phyloP scores from a whole-genome alignment of 2,797 vertebrate genomes.

The Microtus californicus region DNA sequence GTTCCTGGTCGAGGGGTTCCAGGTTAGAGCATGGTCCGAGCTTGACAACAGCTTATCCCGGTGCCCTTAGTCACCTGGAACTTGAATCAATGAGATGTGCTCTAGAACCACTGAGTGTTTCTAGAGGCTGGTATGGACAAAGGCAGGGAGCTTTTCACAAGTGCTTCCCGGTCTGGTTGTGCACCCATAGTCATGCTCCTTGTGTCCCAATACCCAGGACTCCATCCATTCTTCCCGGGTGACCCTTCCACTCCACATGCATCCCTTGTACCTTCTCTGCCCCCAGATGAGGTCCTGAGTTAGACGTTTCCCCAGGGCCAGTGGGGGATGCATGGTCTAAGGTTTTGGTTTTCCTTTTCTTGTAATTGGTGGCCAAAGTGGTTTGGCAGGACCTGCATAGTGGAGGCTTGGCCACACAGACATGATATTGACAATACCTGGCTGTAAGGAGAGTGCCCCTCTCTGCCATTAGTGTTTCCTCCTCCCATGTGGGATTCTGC shows the following conservation, averaged over 20 bases:
- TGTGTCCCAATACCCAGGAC: neutral
- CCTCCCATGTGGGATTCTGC: accelerated
- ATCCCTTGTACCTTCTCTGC: neutral
- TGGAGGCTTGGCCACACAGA: constrained; percentile 15
- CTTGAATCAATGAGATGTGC: constrained; percentile 50
- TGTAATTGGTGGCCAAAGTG: constrained; percentile 88
- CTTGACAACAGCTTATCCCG: constrained; percentile 9
- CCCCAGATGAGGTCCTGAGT: neutral
- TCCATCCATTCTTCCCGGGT: neutral
- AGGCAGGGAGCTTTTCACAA: neutral
- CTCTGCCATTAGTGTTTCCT: neutral
- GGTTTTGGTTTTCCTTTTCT: constrained; percentile 90
- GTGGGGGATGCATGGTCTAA: constrained; percentile 71
- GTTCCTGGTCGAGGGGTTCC: constrained; percentile 8
- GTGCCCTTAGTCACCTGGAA: neutral
- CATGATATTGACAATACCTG: no score
- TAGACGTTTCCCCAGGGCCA: neutral
- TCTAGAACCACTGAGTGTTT: constrained; percentile 35
- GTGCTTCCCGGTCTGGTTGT: neutral
- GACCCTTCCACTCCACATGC: neutral
- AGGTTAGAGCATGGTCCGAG: neutral
- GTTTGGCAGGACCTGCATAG: constrained; percentile 85
- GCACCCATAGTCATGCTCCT: neutral
- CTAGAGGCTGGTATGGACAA: constrained; percentile 46
- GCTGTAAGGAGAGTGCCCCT: neutral